Evolutionary conservation across 2,888 invertebrate species (phyloP).

Genomic region (Scaptomyza flava): DNA sequence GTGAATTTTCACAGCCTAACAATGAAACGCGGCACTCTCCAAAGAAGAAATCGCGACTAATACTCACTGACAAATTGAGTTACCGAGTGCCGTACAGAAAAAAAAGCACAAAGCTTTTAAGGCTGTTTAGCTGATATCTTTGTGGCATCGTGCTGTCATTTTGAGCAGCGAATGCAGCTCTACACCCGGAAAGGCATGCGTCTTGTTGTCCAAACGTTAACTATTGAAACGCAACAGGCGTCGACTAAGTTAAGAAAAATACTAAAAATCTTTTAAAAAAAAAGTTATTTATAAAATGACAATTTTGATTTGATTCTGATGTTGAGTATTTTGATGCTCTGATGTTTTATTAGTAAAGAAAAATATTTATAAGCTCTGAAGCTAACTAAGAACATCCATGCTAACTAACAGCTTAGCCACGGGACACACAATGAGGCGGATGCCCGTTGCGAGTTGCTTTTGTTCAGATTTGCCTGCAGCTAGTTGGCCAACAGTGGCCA

Average conservation of each 20-base stretch:
- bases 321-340: too few relatives aligned
- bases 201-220: neutral
- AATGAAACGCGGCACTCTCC: slow-evolving; percentile 6
- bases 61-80: slow-evolving; percentile 63
- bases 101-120: slow-evolving; percentile 66
- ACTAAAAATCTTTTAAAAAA: too few relatives aligned
- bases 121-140: slow-evolving; percentile 61
- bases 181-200: neutral
- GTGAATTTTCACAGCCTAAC: slow-evolving; percentile 53
- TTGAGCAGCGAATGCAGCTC: neutral
- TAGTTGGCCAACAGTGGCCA: neutral
- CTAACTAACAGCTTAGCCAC: neutral
- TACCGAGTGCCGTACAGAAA: slow-evolving; percentile 39
- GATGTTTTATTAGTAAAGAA: too few relatives aligned
- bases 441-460: neutral
- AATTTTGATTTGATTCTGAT: too few relatives aligned
- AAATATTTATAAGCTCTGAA: neutral
- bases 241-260: neutral
- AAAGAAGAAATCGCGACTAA: slow-evolving; percentile 40
- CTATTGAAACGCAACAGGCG: neutral
- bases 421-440: neutral
- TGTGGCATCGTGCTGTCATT: neutral
- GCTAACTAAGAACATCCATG: neutral
- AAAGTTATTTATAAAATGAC: too few relatives aligned
- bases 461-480: slow-evolving; percentile 31